Conservation (phyloP, 2,797 vertebrate genomes). For the Taeniopygia guttata region DNA sequence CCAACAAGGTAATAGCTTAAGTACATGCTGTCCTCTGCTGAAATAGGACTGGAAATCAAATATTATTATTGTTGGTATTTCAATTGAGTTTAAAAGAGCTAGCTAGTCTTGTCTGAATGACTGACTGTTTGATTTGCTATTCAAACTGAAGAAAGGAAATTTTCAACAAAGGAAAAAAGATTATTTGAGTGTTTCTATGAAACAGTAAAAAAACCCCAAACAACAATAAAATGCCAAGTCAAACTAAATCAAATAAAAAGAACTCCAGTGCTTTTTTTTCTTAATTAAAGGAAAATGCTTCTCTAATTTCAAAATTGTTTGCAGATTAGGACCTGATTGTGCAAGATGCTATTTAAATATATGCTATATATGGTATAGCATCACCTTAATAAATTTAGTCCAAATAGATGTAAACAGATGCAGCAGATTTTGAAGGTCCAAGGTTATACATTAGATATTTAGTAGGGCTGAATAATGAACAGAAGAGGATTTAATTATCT, state of each 20-base stretch:
- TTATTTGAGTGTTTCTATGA: neutral
- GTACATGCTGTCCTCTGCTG: neutral
- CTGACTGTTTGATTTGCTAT: slow-evolving; percentile 14
- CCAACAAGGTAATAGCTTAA: slow-evolving; percentile 22
- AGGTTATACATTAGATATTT: neutral
- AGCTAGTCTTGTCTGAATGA: neutral
- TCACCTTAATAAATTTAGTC: neutral
- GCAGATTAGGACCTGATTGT: neutral
- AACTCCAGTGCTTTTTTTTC: accelerated
- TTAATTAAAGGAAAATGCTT: neutral
- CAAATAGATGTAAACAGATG: neutral
- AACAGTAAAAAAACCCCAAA: neutral
- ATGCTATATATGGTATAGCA: neutral
- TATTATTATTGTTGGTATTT: slow-evolving; percentile 35
- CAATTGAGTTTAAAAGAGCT: neutral
- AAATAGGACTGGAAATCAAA: slow-evolving; percentile 36
- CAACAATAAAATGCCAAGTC: neutral
- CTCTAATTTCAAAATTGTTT: neutral
- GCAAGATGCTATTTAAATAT: neutral
- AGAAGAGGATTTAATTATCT: neutral
- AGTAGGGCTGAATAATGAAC: neutral
- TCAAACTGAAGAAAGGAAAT: neutral
- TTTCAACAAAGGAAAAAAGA: neutral
- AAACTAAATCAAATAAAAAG: neutral
- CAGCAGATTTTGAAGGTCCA: neutral